Conservation (phyloP, 2,888 invertebrate genomes). For the Microplitis deprimator region DNA sequence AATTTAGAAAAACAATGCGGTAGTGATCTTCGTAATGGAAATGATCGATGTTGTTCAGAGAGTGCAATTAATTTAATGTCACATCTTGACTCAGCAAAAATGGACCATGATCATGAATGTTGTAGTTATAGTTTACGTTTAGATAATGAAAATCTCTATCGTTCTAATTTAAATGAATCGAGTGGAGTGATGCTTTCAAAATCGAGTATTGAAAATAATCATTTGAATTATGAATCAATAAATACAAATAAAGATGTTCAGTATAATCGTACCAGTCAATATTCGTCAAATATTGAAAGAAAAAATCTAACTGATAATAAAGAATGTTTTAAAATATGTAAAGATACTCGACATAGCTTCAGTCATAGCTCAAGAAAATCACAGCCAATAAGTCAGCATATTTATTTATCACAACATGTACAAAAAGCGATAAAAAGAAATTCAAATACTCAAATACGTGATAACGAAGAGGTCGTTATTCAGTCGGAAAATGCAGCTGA, state of each 20-base stretch:
- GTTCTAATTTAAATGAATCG: slow-evolving; percentile 53
- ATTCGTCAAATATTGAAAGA: slow-evolving; percentile 24
- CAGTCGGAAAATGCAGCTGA: slow-evolving; percentile 67
- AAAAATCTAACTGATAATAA: slow-evolving; percentile 1
- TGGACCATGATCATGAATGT: slow-evolving; percentile 51
- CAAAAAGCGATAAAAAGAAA: slow-evolving; percentile 51
- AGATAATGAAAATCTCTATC: slow-evolving; percentile 55
- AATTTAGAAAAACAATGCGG: slow-evolving; percentile 47
- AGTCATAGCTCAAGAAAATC: slow-evolving; percentile 57
- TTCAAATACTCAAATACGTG: slow-evolving; percentile 43
- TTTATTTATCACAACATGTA: slow-evolving; percentile 55
- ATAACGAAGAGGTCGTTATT: slow-evolving; percentile 58
- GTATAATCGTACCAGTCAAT: slow-evolving; percentile 21
- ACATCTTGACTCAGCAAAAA: slow-evolving; percentile 41
- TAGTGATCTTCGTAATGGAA: slow-evolving; percentile 55
- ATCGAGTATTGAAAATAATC: slow-evolving; percentile 27
- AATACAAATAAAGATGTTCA: slow-evolving; percentile 17
- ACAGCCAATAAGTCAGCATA: slow-evolving; percentile 50
- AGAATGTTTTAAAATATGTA: slow-evolving; percentile 46
- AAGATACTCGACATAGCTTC: slow-evolving; percentile 56
- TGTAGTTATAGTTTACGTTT: slow-evolving; percentile 51
- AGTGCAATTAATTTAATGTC: slow-evolving; percentile 34
- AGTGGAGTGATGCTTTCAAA: slow-evolving; percentile 28
- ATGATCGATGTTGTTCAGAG: slow-evolving; percentile 50
- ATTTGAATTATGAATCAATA: slow-evolving; percentile 10